Conservation (phyloP, 64 coral and sea anemone genomes). For the Catalaphyllia jardinei region DNA sequence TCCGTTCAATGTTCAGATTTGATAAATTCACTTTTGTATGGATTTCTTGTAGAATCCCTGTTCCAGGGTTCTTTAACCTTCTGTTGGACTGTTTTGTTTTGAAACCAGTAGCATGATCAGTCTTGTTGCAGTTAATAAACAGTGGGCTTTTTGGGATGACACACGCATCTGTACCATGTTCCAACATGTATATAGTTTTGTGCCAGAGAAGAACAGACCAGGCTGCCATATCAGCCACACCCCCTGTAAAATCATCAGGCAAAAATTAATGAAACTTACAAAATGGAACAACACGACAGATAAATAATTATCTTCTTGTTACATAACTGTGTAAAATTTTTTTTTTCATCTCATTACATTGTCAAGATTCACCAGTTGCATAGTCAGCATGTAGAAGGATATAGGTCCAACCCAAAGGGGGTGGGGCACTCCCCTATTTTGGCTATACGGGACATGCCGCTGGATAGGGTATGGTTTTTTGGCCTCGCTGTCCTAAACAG, state of each 20-base stretch:
- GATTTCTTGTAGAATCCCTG: background rate
- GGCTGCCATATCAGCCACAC: constrained; percentile 91
- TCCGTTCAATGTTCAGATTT: constrained; percentile 1
- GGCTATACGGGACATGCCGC: no score
- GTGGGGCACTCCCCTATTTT: no score
- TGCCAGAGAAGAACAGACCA: constrained; percentile 92
- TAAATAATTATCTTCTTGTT: background rate
- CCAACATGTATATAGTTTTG: constrained; percentile 85
- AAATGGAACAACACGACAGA: background rate
- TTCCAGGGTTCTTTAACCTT: constrained; percentile 60
- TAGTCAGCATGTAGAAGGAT: no score
- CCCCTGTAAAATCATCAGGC: constrained; percentile 49
- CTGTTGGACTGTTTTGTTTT: background rate
- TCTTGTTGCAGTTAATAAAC: constrained; percentile 85
- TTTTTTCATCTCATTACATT: no score
- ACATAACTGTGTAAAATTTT: background rate
- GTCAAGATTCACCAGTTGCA: no score
- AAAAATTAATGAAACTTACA: background rate
- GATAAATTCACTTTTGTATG: constrained; percentile 1
- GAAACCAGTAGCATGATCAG: background rate
- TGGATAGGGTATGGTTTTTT: no score
- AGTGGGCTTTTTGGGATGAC: constrained; percentile 74
- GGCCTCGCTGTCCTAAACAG: no score
- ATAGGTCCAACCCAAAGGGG: no score
- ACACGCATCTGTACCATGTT: constrained; percentile 83